Conservation (phyloP, 2,888 invertebrate genomes). For the Dendrolimus houi region DNA sequence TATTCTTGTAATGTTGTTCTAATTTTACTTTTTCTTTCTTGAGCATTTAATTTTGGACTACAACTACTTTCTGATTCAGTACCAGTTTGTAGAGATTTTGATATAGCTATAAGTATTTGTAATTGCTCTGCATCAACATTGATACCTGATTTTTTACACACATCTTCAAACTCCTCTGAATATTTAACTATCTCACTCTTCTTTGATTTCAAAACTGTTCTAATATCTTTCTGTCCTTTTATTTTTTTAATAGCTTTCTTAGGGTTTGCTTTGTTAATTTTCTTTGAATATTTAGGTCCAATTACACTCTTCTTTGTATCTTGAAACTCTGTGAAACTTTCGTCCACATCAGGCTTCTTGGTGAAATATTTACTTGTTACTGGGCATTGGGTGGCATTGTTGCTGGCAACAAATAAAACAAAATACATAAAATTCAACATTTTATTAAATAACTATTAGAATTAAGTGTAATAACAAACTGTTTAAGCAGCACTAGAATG, state of each 20-base stretch:
- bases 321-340: conserved; percentile 55
- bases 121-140: conserved; percentile 80
- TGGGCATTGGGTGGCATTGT: conserved; percentile 18
- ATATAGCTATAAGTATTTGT: conserved; percentile 81
- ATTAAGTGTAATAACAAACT: too few relatives aligned
- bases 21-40: conserved; percentile 49
- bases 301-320: conserved; percentile 38
- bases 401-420: conserved; percentile 47
- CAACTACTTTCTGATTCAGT: conserved; percentile 9
- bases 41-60: conserved; percentile 22
- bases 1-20: conserved; percentile 77
- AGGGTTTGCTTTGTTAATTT: conserved; percentile 17
- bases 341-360: conserved; percentile 46
- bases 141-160: conserved; percentile 53
- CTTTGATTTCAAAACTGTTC: conserved; percentile 42
- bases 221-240: conserved; percentile 57
- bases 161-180: conserved; percentile 53
- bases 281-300: conserved; percentile 37
- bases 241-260: conserved; percentile 33
- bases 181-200: conserved; percentile 54
- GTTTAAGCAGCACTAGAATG: too few relatives aligned
- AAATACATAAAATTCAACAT: neutral
- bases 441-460: conserved; percentile 4
- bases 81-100: conserved; percentile 67
- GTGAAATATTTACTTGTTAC: conserved; percentile 57